Evolutionary conservation across 1,140 invertebrate species (phyloP).

Genomic region (Drosophila nikananu): DNA sequence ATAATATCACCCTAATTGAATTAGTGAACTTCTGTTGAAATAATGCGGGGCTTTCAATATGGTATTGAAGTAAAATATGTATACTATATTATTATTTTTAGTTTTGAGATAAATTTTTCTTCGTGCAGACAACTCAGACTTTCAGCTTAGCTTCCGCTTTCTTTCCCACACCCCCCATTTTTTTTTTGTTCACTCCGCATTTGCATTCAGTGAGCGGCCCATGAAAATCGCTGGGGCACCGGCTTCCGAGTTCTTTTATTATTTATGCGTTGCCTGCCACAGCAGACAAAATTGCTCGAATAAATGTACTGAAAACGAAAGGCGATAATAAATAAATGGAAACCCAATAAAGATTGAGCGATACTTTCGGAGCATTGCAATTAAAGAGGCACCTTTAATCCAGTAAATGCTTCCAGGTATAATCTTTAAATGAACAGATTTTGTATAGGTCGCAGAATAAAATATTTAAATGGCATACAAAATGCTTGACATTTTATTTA

Average conservation of each 20-base stretch:
- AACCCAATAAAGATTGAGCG: constrained; percentile 43
- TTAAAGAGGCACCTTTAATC: constrained; percentile 23
- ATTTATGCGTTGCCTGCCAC: constrained; percentile 40
- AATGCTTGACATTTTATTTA: not conserved
- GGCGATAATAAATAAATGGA: constrained; percentile 55
- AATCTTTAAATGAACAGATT: constrained; percentile 9
- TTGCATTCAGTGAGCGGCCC: constrained; percentile 30
- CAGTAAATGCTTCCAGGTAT: constrained; percentile 13
- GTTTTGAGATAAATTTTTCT: not conserved
- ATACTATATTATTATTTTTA: not conserved
- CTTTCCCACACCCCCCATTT: not conserved
- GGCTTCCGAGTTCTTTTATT: constrained; percentile 36
- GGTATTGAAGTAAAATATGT: no score
- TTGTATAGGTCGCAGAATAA: not conserved
- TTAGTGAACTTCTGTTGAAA: no score
- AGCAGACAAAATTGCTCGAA: constrained; percentile 50
- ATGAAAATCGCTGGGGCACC: constrained; percentile 17
- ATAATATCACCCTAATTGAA: no score
- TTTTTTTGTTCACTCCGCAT: constrained; percentile 14
- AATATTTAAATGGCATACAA: not conserved
- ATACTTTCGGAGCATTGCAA: constrained; percentile 16
- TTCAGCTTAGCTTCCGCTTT: constrained; percentile 38
- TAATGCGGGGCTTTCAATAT: no score
- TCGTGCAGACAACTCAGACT: constrained; percentile 3
- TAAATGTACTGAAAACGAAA: constrained; percentile 50